A percentile compares a stretch with the other conserved stretches of the same genome.
phyloP scores from a whole-genome alignment of 1,140 invertebrate genomes.

The Helicoverpa zea region DNA sequence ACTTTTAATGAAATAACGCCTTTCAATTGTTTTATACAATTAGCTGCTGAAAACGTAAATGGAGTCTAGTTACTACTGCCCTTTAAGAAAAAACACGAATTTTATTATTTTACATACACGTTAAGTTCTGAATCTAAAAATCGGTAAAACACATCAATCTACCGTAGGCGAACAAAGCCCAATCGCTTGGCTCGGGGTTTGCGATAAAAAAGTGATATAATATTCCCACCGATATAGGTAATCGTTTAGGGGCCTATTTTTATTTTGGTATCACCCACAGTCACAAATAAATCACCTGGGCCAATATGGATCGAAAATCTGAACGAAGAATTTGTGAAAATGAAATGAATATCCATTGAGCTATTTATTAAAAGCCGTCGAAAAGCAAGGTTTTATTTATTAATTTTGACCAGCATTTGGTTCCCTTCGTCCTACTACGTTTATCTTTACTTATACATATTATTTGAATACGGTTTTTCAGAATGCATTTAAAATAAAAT shows the following conservation, averaged over 20 bases:
- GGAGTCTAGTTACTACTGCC: too few relatives aligned
- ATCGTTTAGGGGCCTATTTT: background rate
- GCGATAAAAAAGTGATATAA: constrained; percentile 7
- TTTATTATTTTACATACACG: too few relatives aligned
- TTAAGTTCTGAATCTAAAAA: background rate
- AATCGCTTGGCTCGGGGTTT: background rate
- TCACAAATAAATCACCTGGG: background rate
- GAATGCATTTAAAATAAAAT: too few relatives aligned
- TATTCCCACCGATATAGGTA: background rate
- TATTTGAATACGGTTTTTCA: too few relatives aligned
- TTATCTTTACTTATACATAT: too few relatives aligned
- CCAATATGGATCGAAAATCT: background rate
- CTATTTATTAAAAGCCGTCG: too few relatives aligned
- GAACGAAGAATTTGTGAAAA: background rate
- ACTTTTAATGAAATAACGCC: background rate
- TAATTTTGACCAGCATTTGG: too few relatives aligned
- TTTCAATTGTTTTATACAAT: background rate
- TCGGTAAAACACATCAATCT: background rate
- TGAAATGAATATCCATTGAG: background rate
- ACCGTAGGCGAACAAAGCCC: background rate
- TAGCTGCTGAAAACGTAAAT: too few relatives aligned
- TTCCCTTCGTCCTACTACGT: too few relatives aligned
- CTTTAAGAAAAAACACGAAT: too few relatives aligned
- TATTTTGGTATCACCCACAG: background rate
- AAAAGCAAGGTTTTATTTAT: too few relatives aligned